Percentiles rank a stretch among this genome's conserved stretches.
phyloP scores from a whole-genome alignment of 2,888 invertebrate genomes.

The Tuta absoluta region DNA sequence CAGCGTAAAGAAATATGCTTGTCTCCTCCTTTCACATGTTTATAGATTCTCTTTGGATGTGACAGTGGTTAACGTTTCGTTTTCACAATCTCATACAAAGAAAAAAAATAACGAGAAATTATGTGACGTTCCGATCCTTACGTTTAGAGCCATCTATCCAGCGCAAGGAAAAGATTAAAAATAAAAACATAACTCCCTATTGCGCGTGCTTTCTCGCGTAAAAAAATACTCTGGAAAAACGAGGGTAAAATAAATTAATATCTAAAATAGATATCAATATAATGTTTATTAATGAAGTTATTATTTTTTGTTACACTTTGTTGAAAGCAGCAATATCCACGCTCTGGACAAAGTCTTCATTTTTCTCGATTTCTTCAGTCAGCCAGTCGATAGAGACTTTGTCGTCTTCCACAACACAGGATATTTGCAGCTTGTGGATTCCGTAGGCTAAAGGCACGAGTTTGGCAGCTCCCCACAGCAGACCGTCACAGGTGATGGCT shows the following conservation, averaged over 20 bases:
- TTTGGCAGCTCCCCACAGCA: constrained; percentile 97
- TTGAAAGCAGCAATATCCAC: constrained; percentile 98
- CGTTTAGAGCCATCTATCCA: too few relatives aligned
- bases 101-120: too few relatives aligned
- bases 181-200: too few relatives aligned
- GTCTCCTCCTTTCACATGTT: too few relatives aligned
- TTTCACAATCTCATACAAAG: too few relatives aligned
- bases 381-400: constrained; percentile 95
- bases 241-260: constrained; percentile 2
- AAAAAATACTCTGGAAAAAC: too few relatives aligned
- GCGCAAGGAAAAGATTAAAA: too few relatives aligned
- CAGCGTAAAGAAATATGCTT: too few relatives aligned
- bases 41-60: too few relatives aligned
- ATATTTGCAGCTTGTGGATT: constrained; percentile 95
- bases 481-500: constrained; percentile 89
- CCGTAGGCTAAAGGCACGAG: constrained; percentile 95
- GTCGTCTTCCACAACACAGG: constrained; percentile 97
- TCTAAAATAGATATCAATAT: background rate
- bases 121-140: too few relatives aligned
- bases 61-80: too few relatives aligned
- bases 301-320: constrained; percentile 84
- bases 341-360: constrained; percentile 94
- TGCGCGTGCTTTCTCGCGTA: too few relatives aligned
- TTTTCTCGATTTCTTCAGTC: constrained; percentile 91
- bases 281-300: constrained; percentile 20